phyloP scores from a whole-genome alignment of 2,797 vertebrate genomes.

The Ambastaia sidthimunki region DNA sequence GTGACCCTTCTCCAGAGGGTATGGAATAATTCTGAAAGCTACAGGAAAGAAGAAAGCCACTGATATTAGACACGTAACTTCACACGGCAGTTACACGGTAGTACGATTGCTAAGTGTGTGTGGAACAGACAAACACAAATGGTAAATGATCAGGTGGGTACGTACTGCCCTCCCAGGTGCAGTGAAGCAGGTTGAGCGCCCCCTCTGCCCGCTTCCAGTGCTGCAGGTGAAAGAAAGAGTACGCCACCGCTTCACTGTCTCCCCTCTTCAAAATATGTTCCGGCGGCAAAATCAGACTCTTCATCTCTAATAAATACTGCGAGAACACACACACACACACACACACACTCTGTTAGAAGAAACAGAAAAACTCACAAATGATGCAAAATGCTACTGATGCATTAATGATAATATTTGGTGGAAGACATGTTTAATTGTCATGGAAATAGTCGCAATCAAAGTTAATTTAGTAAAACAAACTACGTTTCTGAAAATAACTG shows the following conservation, averaged over 20 bases:
- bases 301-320: constrained; percentile 99
- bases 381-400: not conserved
- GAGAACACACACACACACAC: constrained; percentile 43
- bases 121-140: not conserved
- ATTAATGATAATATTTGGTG: not conserved
- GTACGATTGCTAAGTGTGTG: not conserved
- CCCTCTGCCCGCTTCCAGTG: constrained; percentile 99
- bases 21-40: constrained; percentile 99
- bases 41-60: constrained; percentile 35
- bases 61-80: not conserved
- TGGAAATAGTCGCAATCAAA: not conserved
- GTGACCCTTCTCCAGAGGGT: constrained; percentile 97
- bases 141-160: constrained; percentile 42
- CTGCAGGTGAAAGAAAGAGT: constrained; percentile 98
- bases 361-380: not conserved
- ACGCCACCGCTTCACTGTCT: constrained; percentile 97
- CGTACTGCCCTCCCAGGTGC: constrained; percentile 97
- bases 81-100: not conserved
- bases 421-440: not conserved
- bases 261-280: constrained; percentile 98
- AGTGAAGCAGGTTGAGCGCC: constrained; percentile 94
- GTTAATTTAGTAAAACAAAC: too few species aligned
- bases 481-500: too few species aligned
- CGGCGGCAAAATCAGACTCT: constrained; percentile 97
- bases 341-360: not conserved